Base-by-base conservation (phyloP, 2,888 invertebrate genomes). In the Acanthopleura granulata region DNA sequence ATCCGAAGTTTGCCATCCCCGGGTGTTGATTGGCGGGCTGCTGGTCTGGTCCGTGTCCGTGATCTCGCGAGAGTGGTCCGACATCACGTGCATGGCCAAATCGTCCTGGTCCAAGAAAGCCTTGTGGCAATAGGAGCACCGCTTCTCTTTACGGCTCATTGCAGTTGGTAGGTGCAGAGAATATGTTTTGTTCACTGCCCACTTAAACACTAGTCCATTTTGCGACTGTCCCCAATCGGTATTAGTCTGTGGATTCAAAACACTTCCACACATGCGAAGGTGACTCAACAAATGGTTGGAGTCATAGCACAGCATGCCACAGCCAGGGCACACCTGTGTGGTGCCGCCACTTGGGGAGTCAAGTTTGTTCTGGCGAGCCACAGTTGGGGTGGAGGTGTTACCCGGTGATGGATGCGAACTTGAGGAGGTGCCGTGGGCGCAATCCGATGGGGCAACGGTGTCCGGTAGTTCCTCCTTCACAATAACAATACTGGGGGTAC, bases 61-160 rank as follows among this genome's bases (percentile, higher is more conserved):
- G 15, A 66, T 27, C 22, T 66, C 25, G 0, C 77, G 74, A 40
- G 80, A 78, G 74, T 81, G 81, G 18, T 72, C 72, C 73, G 80
- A 85, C 87, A 89, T 87, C 79, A 89, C 85, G 76, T 89, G 89
- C 88, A 89, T 88, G 9, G 89, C 89, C 62, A 89, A 78, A 0
- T 88, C 79, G 76, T 89, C 89, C 70, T 88, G 84, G 74, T 84
- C 86, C 18, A 78, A 72, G 77, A 89, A 89, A 6, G 78, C 69
- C 50, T 82, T 79, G 12, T 82, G 82, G 78, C 89, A 89, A 40
- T 75, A 71, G 18, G 71, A 72, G 70, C 79, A 79, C 40, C 18
- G 49, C n/a, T 30, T 25, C 51, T 16, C 57, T 25, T 25, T 61
- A 40, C 51, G 49, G 22, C 14, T 40, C 49, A 25, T 29, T 30